Base-by-base conservation (phyloP, 2,113 vertebrate species). In the Hippocampus guttulatus region DNA sequence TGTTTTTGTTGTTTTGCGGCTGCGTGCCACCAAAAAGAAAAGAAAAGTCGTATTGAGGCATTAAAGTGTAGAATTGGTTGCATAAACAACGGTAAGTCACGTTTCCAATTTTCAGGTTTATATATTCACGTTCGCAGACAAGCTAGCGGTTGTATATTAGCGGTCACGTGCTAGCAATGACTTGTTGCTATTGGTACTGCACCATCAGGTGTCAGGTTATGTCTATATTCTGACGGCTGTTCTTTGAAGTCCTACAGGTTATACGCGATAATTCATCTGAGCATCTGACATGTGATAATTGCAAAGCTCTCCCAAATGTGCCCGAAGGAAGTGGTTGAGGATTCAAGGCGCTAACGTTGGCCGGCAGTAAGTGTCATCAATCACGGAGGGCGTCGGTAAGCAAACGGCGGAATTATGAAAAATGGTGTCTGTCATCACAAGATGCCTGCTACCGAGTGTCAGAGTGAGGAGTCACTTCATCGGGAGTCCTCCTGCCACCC, bases 381-480 rank as follows among this genome's bases (percentile, higher is more conserved):
- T 93, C 91, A 90, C 60, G 62, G 70, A 74, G 57, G 5, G 25
- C 75, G 40, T 76, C 67, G 73, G 84, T 87, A 88, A 90, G 91
- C 88, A 90, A 89, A 89, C 70, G 65, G 78, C 80, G 67, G 81
- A 87, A 90, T 90, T 87, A 91, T 92, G 90, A 92, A 87, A 91
- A 91, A 91, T 91, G 87, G 84, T 81, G 80, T 45, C 88, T 92
- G 92, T 91, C 89, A 90, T 25, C 54, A 71, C 77, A 57, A 69
- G 67, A 75, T 66, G 74, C 73, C 78, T 68, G 86, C 33, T 38
- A 38, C 84, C 21, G 73, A 67, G 83, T 79, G 84, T 87, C 83
- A 73, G 87, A 73, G 68, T 49, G 81, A 79, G 77, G 33, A 58
- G 64, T 68, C 77, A 64, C 75, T 79, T 82, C 81, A 65, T 65